Evolutionary conservation across 1,140 invertebrate genomes (phyloP).

Genomic region (Tetraneura akinire): DNA sequence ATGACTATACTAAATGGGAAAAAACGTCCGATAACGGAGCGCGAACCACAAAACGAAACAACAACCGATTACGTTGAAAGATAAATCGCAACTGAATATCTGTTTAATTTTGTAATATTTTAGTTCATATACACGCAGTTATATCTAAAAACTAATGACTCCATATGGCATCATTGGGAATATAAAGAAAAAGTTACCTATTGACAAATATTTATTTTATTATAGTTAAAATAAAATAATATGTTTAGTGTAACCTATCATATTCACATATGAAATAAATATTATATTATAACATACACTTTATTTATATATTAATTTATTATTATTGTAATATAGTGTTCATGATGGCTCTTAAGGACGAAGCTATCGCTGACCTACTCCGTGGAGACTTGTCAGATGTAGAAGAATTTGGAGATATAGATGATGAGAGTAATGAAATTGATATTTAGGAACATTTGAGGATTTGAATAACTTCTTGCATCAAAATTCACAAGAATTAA

Average conservation of each 20-base stretch:
- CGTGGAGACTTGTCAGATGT: not conserved
- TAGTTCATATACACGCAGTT: not conserved
- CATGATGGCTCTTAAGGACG: not conserved
- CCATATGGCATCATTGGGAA: conserved; percentile 55
- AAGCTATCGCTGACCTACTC: not conserved
- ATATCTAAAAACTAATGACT: conserved; percentile 56
- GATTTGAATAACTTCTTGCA: not conserved
- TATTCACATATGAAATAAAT: too few relatives aligned
- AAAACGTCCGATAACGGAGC: too few relatives aligned
- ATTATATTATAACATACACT: not conserved
- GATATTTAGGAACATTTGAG: not conserved
- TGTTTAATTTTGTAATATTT: not conserved
- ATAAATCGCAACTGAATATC: too few relatives aligned
- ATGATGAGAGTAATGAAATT: not conserved
- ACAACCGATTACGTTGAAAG: too few relatives aligned
- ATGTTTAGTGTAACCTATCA: not conserved
- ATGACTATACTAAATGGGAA: too few relatives aligned
- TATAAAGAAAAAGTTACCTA: too few relatives aligned
- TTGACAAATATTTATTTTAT: not conserved
- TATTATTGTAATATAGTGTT: not conserved
- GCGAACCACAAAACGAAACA: too few relatives aligned
- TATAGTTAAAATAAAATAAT: not conserved
- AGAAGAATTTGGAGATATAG: not conserved
- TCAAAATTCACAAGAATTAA: not conserved
- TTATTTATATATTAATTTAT: not conserved